Conservation (phyloP, 2,797 vertebrate species). For the Loris lydekkerianus region DNA sequence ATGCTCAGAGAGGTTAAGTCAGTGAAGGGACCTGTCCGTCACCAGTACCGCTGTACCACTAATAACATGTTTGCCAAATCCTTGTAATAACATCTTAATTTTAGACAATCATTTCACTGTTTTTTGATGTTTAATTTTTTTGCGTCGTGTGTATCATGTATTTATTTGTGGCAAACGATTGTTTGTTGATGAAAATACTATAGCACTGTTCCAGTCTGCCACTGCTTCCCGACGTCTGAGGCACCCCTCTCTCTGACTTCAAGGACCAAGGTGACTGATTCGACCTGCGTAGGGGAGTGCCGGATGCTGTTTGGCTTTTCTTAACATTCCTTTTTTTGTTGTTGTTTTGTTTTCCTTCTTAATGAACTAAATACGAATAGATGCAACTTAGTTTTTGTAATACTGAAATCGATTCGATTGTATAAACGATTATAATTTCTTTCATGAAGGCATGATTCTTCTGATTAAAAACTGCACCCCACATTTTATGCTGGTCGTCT, state of each 20-base stretch:
- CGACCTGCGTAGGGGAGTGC: slow-evolving; percentile 95
- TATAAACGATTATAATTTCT: slow-evolving; percentile 97
- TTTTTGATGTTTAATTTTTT: slow-evolving; percentile 92
- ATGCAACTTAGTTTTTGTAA: slow-evolving; percentile 96
- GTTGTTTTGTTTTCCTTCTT: slow-evolving; percentile 95
- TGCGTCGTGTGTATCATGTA: slow-evolving; percentile 97
- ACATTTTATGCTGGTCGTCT: slow-evolving; percentile 98
- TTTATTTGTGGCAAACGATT: slow-evolving; percentile 99
- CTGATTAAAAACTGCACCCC: slow-evolving; percentile 96
- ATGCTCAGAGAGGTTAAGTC: slow-evolving; percentile 88
- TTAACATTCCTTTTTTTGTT: slow-evolving; percentile 93
- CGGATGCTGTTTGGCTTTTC: slow-evolving; percentile 95
- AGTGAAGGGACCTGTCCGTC: slow-evolving; percentile 87
- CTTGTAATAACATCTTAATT: slow-evolving; percentile 96
- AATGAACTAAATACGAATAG: slow-evolving; percentile 97
- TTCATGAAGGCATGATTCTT: slow-evolving; percentile 99
- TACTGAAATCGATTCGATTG: slow-evolving; percentile 96
- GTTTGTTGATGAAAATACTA: slow-evolving; percentile 96
- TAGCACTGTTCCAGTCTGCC: slow-evolving; percentile 97
- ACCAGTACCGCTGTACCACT: slow-evolving; percentile 96
- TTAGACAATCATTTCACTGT: slow-evolving; percentile 98
- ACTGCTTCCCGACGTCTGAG: slow-evolving; percentile 86
- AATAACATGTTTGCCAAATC: slow-evolving; percentile 94
- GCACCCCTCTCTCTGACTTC: slow-evolving; percentile 88
- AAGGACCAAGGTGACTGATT: slow-evolving; percentile 91